Evolutionary conservation across 2,888 invertebrate species (phyloP), one percentile per base, ranked within the genome.

Genomic region (Melitaea athalia): DNA sequence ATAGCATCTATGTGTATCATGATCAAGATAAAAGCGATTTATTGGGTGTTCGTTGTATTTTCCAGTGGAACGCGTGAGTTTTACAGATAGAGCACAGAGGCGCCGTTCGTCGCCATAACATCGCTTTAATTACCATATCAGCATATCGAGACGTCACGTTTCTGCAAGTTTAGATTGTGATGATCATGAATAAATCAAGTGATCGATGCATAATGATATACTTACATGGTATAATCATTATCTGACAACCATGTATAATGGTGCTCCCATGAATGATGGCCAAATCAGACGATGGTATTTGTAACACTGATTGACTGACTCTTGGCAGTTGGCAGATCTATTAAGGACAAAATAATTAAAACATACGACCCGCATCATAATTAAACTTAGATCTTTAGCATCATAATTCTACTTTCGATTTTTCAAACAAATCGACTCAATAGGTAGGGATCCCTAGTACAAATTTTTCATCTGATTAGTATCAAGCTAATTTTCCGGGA

Each of bases 131-230:
- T 69, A 71, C 78, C 75, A 75, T 81, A 85, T 85, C 82, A 79
- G 82, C 83, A 83, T 85, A 85, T 82, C 81, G 77, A 79, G 75
- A 73, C 76, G 77, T 75, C 76, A 71, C 75, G 73, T 78, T 84
- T 81, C 80, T 81, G 69, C 74, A 75, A 79, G 79, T 69, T 75
- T 76, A 81, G 81, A 81, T 82, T 78, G 74, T 67, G 62, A 68
- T 70, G 68, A 76, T 74, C 83, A 82, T 85, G 85, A 85, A 87
- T 87, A 84, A 85, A 80, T 81, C 83, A 84, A 79, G 75, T 74
- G 73, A 77, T 77, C 71, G 68, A 72, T 71, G 75, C 75, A 76
- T 75, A 75, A 71, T 74, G 70, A 73, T 65, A 69, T 65, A 73
- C 71, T 72, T 74, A 72, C 71, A 64, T 71, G 61, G 71, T 69